Evolutionary conservation across 2,113 vertebrate species (phyloP).

Genomic region (Barnardius zonarius): DNA sequence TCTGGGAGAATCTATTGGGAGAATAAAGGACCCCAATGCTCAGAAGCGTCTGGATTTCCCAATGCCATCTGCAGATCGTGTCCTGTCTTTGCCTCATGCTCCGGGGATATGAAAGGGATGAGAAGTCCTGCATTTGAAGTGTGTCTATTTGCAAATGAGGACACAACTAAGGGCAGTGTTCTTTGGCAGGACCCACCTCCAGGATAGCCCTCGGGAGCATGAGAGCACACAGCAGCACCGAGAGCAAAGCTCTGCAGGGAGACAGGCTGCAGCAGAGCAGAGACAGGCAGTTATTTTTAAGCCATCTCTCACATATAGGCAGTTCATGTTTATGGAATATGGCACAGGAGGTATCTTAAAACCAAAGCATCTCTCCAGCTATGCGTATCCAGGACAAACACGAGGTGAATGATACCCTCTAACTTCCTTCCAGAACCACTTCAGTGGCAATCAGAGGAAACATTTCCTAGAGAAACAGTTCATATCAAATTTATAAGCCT

Average conservation of each 20-base stretch:
- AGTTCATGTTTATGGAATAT: not conserved
- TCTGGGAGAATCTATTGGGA: not conserved
- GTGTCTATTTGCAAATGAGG: not conserved
- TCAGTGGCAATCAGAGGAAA: not conserved
- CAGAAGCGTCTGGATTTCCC: not conserved
- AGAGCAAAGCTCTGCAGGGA: not conserved
- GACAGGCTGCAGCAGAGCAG: not conserved
- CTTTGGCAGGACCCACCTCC: not conserved
- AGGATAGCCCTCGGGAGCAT: not conserved
- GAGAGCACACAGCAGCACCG: not conserved
- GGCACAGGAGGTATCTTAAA: not conserved
- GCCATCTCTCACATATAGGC: not conserved
- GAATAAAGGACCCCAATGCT: not conserved
- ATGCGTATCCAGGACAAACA: not conserved
- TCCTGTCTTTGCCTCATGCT: not conserved
- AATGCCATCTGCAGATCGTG: not conserved
- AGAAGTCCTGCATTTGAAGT: not conserved
- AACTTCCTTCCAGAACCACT: not conserved
- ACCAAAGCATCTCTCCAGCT: not conserved
- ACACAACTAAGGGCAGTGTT: not conserved
- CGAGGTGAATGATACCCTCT: not conserved
- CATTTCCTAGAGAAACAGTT: slow-evolving; percentile 1
- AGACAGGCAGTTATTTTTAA: not conserved
- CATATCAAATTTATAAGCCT: slow-evolving; percentile 16
- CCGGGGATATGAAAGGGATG: not conserved